These are phyloP conservation scores for Enteromius paludinosus DNA, from an alignment of 2,797 vertebrate genomes.

Conservation along the genomic window DNA sequence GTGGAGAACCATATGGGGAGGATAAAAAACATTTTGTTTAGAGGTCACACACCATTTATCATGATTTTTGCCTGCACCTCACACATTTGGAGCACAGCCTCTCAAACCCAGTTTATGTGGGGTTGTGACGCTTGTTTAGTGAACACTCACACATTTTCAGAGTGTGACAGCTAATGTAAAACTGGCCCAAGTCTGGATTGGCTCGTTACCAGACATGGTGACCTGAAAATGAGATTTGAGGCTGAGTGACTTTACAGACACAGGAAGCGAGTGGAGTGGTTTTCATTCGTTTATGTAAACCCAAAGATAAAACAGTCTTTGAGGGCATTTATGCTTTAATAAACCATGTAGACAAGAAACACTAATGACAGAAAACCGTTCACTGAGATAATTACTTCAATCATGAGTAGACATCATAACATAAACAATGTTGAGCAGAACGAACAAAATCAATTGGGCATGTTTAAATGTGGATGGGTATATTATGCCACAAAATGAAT, in stretches of 20 bases:
- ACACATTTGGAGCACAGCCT: neutral
- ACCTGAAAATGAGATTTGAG: constrained; percentile 23
- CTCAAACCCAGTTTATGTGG: neutral
- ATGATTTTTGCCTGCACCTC: neutral
- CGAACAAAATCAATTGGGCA: constrained; percentile 11
- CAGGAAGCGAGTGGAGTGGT: neutral
- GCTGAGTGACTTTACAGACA: constrained; percentile 1
- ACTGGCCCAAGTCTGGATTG: constrained; percentile 18
- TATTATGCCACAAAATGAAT: neutral
- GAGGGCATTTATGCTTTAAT: neutral
- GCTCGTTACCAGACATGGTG: constrained; percentile 21
- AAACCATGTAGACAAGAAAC: constrained; percentile 1
- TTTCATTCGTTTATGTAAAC: neutral
- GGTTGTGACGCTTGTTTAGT: neutral
- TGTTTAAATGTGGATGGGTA: constrained; percentile 5
- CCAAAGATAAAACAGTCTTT: neutral
- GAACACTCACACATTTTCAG: constrained; percentile 18
- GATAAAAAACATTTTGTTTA: neutral
- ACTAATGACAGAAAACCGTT: neutral
- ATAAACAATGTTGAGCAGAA: neutral
- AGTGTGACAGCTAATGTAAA: constrained; percentile 56
- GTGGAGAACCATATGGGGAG: neutral
- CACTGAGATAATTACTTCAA: constrained; percentile 13
- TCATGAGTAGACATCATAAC: constrained; percentile 11
- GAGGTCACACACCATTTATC: neutral